Conservation (phyloP, 2,797 vertebrate species). For the Takifugu ocellatus region DNA sequence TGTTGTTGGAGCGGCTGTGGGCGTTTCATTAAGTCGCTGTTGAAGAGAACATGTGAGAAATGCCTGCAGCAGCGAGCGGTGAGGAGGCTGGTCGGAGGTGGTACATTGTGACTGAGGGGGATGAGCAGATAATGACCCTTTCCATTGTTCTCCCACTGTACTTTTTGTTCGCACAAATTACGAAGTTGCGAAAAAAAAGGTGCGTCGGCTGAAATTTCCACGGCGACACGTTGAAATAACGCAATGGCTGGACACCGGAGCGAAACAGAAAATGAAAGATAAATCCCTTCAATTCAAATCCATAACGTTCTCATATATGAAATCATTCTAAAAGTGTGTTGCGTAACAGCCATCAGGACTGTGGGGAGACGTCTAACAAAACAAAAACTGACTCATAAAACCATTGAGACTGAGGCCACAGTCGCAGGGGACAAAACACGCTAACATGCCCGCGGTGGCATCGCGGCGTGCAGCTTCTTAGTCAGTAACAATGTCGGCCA, state of each 20-base stretch:
- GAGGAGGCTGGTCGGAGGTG: slow-evolving; percentile 54
- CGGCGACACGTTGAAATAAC: not conserved
- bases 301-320: too few relatives aligned
- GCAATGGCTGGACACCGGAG: not conserved
- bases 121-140: slow-evolving; percentile 51
- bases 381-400: not conserved
- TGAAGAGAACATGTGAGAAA: slow-evolving; percentile 52
- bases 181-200: slow-evolving; percentile 53
- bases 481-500: not conserved
- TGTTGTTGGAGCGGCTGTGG: slow-evolving; percentile 53
- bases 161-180: slow-evolving; percentile 44
- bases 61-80: slow-evolving; percentile 40
- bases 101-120: slow-evolving; percentile 36
- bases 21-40: slow-evolving; percentile 61
- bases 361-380: too few relatives aligned
- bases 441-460: not conserved
- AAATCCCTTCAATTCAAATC: not conserved
- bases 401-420: not conserved
- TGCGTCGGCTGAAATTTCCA: slow-evolving; percentile 28
- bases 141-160: slow-evolving; percentile 35
- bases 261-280: not conserved
- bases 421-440: not conserved
- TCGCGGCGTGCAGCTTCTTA: not conserved
- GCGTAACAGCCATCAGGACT: too few relatives aligned
- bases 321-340: too few relatives aligned